Conservation (phyloP, 2,888 invertebrate species). For the Dromius quadrimaculatus region DNA sequence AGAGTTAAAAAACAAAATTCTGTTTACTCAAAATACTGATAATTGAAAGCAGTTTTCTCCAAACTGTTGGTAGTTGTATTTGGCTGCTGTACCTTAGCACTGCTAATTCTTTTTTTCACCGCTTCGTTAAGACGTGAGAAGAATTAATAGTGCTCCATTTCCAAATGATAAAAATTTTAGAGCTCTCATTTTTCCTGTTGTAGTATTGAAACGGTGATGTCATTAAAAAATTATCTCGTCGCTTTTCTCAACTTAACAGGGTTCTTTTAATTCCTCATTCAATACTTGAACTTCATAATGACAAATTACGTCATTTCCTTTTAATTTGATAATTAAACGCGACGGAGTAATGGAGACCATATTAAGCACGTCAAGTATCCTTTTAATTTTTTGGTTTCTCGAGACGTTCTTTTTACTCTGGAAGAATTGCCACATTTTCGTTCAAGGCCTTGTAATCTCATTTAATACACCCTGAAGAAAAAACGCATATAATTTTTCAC, state of each 20-base stretch:
- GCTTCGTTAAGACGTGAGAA: too few species aligned
- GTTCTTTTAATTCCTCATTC: conserved; percentile 5
- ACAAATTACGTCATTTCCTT: conserved; percentile 34
- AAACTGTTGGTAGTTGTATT: too few species aligned
- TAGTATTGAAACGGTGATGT: too few species aligned
- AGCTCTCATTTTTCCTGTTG: too few species aligned
- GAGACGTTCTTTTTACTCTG: conserved; percentile 6
- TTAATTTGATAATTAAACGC: conserved; percentile 41
- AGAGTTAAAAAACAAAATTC: too few species aligned
- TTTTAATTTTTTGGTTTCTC: conserved; percentile 37
- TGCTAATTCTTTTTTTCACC: too few species aligned
- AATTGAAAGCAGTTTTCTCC: too few species aligned
- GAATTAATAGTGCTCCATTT: too few species aligned
- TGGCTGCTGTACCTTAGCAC: too few species aligned
- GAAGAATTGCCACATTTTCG: conserved; percentile 26
- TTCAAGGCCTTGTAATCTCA: conserved; percentile 10
- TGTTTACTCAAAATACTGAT: too few species aligned
- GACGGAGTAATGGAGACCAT: conserved; percentile 16
- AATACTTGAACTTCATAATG: conserved; percentile 36
- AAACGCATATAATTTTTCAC: neutral
- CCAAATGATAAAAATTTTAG: too few species aligned
- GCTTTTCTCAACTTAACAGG: neutral
- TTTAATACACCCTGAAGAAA: conserved; percentile 8
- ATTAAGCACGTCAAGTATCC: conserved; percentile 24
- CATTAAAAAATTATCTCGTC: conserved; percentile 1